Base-by-base conservation (phyloP, 1,140 invertebrate genomes). In the Pteromalus puparum region DNA sequence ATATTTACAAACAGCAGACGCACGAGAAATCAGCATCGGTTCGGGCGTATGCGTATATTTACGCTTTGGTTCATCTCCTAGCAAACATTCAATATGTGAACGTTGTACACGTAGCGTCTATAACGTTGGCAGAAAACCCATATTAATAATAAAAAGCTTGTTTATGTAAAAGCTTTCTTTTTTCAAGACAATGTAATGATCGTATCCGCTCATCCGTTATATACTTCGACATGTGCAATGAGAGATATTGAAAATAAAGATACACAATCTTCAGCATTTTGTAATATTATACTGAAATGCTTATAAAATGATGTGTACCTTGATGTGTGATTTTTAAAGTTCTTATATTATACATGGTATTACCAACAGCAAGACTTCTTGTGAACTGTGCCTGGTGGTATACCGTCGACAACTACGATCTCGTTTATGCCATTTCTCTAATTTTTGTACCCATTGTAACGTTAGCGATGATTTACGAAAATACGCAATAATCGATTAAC, bases 391-490 rank as follows among this genome's bases (percentile, higher is more conserved):
- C n/a, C 30, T 34, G 38, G 18, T 3, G 46, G 53, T 4, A 5
- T 76, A 68, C 61, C 24, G 48, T 81, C 72, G 79, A 85, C 85
- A 88, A 90, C 85, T 81, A 74, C 87, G 89, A 90, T 90, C 88
- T 89, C 88, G 88, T 89, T 88, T 81, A 89, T 88, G 87, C 88
- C 85, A 89, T 89, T 89, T 88, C 65, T 46, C 81, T 86, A 21
- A 77, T 81, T 61, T 12, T 83, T 87, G 86, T 77, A 80, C 30
- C 68, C 21, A 73, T 78, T 81, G 30, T 68, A 76, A 68, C 13
- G 24, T 34, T 34, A 85, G 53, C 38, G 18, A 81, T 77, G 48
- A n/a, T 77, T 85, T 76, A 18, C 81, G 48, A 28, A n/a, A 21
- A 13, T 73, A 81, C 70, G 48, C 24, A 26, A 68, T 76, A 78